Evolutionary conservation across 2,113 vertebrate genomes (phyloP), one percentile per base, ranked within the genome.

Genomic region (Recurvirostra avosetta): DNA sequence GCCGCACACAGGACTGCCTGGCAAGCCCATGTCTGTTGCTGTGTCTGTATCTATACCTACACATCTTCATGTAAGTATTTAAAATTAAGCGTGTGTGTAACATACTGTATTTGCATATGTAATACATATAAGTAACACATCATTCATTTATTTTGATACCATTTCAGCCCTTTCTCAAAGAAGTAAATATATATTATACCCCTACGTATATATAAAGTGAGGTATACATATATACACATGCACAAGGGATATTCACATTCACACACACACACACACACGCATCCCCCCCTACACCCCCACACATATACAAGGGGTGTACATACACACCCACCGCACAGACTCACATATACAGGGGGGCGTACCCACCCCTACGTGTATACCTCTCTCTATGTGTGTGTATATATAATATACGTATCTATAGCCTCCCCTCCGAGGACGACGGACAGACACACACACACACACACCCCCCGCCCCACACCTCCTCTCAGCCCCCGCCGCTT

Each of bases 371-470:
- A 3, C 2, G 25, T 1, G 26, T 3, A 20, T 4, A 21, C 17
- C 20, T 12, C 11, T 22, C 30, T 20, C 43, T 6, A 2, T 3
- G 0, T 2, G 2, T 12, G 19, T 11, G 36, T 12, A 7, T 8
- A 4, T 9, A 26, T 11, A 30, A 6, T 1, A 32, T 0, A 43
- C 11, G 5, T 3, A 15, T 2, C 21, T 1, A 12, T 1, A 15
- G 3, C 0, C 11, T 0, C 0, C 2, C 14, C 2, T 0, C 3
- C 2, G 1, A 4, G 4, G 3, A 19, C 1, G 0, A 8, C 9
- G 0, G 19, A 3, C 11, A 2, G 0, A 25, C 15, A 15, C 43
- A n/a, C n/a, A n/a, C n/a, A n/a, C n/a, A n/a, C n/a, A n/a, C 43
- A 38, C 41, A 11, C 0, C 1, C 3, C 20, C 4, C 7, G 0